These are phyloP conservation scores for Drosophila orosa DNA, from an alignment of 1,140 invertebrate genomes.

Conservation along the genomic window DNA sequence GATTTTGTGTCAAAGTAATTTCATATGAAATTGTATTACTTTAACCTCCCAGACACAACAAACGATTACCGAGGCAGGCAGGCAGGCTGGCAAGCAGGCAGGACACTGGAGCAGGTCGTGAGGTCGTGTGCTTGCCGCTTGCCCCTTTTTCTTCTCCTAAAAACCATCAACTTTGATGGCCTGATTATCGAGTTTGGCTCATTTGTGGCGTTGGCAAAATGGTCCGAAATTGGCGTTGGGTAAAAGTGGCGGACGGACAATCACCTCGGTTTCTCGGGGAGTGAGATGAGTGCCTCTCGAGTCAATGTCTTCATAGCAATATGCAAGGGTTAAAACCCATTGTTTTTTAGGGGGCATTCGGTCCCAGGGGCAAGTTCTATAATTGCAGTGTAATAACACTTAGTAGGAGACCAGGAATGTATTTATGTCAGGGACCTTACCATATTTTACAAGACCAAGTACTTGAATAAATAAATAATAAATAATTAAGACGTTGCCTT, in stretches of 20 bases:
- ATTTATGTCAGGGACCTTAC: neutral
- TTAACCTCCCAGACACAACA: conserved; percentile 62
- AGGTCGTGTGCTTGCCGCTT: conserved; percentile 9
- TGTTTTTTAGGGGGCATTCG: neutral
- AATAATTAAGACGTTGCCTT: neutral
- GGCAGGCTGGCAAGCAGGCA: neutral
- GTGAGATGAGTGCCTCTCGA: neutral
- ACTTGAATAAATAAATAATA: neutral
- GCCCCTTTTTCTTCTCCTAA: conserved; percentile 15
- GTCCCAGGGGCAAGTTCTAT: neutral
- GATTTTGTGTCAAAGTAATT: conserved; percentile 63
- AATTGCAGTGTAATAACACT: conserved; percentile 9
- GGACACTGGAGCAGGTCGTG: conserved; percentile 1
- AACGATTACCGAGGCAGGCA: conserved; percentile 50
- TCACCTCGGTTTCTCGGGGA: conserved; percentile 8
- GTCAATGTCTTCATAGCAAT: conserved; percentile 2
- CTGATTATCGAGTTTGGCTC: conserved; percentile 74
- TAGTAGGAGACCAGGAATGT: neutral
- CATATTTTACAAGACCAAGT: neutral
- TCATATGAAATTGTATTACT: conserved; percentile 67
- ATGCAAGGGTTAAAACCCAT: neutral
- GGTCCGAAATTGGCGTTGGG: conserved; percentile 22
- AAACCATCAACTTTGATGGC: conserved; percentile 71
- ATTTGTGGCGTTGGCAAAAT: conserved; percentile 55
- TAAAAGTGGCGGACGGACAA: conserved; percentile 26